These are phyloP conservation scores for Oreohelix idahoensis DNA, from an alignment of 1,140 invertebrate genomes.

Conservation along the genomic window DNA sequence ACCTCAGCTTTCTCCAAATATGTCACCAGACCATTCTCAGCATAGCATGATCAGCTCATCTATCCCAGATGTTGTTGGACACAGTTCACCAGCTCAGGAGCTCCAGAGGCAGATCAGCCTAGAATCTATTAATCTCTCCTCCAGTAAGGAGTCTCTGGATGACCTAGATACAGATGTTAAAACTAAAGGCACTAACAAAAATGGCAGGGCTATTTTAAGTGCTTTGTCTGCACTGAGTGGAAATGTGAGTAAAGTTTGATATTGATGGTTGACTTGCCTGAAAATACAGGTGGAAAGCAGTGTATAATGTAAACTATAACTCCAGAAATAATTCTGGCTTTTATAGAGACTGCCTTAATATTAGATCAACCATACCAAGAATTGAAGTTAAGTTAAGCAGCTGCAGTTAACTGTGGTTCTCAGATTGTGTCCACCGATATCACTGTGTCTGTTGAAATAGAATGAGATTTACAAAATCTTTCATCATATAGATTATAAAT, in stretches of 20 bases:
- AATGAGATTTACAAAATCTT: too few relatives aligned
- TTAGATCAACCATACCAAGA: too few relatives aligned
- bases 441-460: too few relatives aligned
- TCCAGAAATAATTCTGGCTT: too few relatives aligned
- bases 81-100: neutral
- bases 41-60: conserved; percentile 8
- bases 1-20: neutral
- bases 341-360: too few relatives aligned
- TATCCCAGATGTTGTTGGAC: conserved; percentile 16
- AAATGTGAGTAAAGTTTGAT: conserved; percentile 2
- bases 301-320: too few relatives aligned
- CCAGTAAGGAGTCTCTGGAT: conserved; percentile 22
- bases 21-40: neutral
- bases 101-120: neutral
- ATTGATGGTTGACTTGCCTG: neutral
- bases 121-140: conserved; percentile 26
- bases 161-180: neutral
- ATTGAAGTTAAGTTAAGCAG: too few relatives aligned
- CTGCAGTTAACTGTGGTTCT: too few relatives aligned
- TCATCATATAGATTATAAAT: too few relatives aligned
- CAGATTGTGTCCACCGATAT: too few relatives aligned
- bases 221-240: neutral
- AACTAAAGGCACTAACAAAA: neutral
- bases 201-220: neutral
- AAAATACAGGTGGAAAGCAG: too few relatives aligned